These are phyloP conservation scores for Syngnathus floridae DNA, from an alignment of 2,113 vertebrate species.

Conservation along the genomic window DNA sequence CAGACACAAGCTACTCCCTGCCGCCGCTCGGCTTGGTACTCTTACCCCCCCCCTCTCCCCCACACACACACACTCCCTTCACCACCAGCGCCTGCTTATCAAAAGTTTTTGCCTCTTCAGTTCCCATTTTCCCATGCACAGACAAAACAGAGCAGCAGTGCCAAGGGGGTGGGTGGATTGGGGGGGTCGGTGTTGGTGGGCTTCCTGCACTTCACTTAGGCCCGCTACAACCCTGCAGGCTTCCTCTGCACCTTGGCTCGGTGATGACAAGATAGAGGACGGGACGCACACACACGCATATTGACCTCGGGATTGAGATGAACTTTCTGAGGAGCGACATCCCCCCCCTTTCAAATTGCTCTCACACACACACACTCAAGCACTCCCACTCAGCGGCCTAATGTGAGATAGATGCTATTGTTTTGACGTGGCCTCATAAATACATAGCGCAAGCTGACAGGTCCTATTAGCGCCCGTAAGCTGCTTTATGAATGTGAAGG, in stretches of 20 bases:
- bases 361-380: constrained; percentile 4
- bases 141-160: constrained; percentile 30
- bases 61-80: constrained; percentile 5
- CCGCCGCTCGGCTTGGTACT: constrained; percentile 49
- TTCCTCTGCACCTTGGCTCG: neutral
- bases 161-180: neutral
- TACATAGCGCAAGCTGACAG: constrained; percentile 38
- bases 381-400: constrained; percentile 8
- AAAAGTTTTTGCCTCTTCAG: constrained; percentile 38
- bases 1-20: constrained; percentile 50
- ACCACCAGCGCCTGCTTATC: constrained; percentile 41
- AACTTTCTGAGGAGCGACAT: constrained; percentile 40
- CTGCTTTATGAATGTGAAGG: constrained; percentile 53
- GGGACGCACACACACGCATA: constrained; percentile 15
- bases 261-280: constrained; percentile 30
- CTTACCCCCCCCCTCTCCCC: constrained; percentile 22
- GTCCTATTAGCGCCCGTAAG: constrained; percentile 41
- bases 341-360: neutral
- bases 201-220: neutral
- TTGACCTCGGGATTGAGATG: constrained; percentile 41
- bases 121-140: constrained; percentile 38
- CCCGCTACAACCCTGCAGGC: neutral
- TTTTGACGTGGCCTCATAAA: constrained; percentile 60
- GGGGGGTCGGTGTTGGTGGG: neutral
- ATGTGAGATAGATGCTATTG: constrained; percentile 52